These are phyloP conservation scores for Indri indri DNA, from an alignment of 2,113 vertebrate species.

Conservation along the genomic window DNA sequence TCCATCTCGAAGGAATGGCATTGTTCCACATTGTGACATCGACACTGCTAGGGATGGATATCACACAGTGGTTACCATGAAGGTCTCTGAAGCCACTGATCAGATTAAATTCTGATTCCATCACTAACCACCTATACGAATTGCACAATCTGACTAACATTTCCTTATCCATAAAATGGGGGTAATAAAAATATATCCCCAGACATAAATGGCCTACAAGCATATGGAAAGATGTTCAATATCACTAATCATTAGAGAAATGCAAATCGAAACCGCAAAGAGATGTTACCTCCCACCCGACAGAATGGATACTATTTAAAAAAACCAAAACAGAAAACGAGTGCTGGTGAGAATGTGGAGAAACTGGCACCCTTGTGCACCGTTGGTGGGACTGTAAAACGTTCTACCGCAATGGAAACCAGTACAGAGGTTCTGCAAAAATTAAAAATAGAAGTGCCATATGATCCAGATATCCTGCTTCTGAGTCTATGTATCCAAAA, in stretches of 20 bases:
- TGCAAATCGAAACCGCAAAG: too few species aligned
- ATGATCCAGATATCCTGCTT: background rate
- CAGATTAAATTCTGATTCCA: background rate
- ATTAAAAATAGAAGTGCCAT: background rate
- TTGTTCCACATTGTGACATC: background rate
- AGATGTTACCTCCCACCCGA: background rate
- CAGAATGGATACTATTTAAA: background rate
- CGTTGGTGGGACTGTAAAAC: background rate
- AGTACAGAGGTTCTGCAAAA: background rate
- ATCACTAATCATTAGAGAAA: background rate
- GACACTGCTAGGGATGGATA: fast-evolving
- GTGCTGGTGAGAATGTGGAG: background rate
- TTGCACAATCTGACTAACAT: background rate
- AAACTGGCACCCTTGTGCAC: fast-evolving
- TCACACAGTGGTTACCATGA: fast-evolving
- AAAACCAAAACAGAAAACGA: too few species aligned
- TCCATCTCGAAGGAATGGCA: background rate
- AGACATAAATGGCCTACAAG: background rate
- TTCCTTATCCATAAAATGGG: background rate
- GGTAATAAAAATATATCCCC: background rate
- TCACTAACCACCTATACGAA: background rate
- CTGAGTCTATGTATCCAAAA: background rate
- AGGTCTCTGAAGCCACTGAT: background rate
- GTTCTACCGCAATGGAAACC: fast-evolving
- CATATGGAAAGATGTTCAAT: fast-evolving